Evolutionary conservation across 2,797 vertebrate species (phyloP), one percentile per base, ranked within the genome.

Genomic region (Arremon brunneinucha): DNA sequence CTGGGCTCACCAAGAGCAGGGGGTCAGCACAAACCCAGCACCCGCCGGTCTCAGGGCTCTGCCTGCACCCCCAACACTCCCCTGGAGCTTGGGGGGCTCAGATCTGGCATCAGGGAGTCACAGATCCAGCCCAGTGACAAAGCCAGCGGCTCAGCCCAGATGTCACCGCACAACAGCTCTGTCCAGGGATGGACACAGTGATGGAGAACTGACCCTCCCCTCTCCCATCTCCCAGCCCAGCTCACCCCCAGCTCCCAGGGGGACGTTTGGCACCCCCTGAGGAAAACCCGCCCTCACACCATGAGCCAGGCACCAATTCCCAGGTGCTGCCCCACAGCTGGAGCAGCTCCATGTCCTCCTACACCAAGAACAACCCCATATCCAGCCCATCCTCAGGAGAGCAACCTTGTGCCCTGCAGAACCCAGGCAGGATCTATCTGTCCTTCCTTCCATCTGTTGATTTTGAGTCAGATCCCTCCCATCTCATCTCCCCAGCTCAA

Each of bases 61-160:
- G 52, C 67, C 27, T 57, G 41, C 50, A 14, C 28, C 79, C 78
- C 35, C 28, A 37, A 2, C 62, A 16, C 52, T 24, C 27, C 57
- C 1, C 0, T 0, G 39, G 28, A 0, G 0, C 47, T 28, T 11
- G 60, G 8, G 5, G 68, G 75, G 56, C 63, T 94, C 63, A 14
- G 27, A 6, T 19, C 44, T 8, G 34, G 39, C 23, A 0, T 22
- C 5, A 13, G n/a, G 26, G 62, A 41, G 9, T 10, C 2, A 2
- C 6, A 9, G 32, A 14, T 3, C 8, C 21, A 63, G 28, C 16
- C 32, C 56, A 44, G 53, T 0, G 5, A 26, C 37, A 68, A 62
- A 70, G 24, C 23, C 41, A 56, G 37, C 5, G 0, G 26, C 34
- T 70, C 70, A 60, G 63, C 17, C 32, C 32, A 24, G 26, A 22